Percentiles rank a stretch among this genome's conserved stretches.
Conservation (phyloP, 2,113 vertebrate species). For the Lasiurus cinereus region DNA sequence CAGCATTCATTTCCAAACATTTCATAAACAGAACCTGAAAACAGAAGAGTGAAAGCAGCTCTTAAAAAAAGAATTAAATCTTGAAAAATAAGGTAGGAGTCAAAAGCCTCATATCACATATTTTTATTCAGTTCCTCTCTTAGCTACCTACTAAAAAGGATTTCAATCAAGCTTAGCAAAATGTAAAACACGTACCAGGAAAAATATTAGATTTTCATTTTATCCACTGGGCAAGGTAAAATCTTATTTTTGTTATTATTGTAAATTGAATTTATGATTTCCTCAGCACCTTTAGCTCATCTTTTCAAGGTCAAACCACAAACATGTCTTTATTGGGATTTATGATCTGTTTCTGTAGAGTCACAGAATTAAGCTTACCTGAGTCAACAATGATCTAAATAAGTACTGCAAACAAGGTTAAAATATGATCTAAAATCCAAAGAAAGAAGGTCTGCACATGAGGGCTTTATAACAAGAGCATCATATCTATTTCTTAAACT, state of each 20-base stretch:
- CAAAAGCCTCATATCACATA: background rate
- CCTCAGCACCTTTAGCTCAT: constrained; percentile 38
- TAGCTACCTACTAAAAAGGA: constrained; percentile 40
- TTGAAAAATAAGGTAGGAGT: background rate
- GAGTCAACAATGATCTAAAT: constrained; percentile 52
- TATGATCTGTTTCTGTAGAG: constrained; percentile 18
- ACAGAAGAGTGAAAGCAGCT: constrained; percentile 59
- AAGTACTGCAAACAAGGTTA: background rate
- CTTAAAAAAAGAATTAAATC: constrained; percentile 52
- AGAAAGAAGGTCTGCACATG: background rate
- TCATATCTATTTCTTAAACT: background rate
- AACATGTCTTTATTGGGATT: constrained; percentile 26
- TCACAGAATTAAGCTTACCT: constrained; percentile 40
- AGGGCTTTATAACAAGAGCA: background rate
- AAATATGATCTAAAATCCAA: background rate
- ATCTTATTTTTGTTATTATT: constrained; percentile 52
- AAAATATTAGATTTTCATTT: constrained; percentile 59
- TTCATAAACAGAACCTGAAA: constrained; percentile 90
- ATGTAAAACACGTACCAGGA: background rate
- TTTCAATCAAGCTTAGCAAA: constrained; percentile 58
- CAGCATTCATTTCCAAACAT: constrained; percentile 91
- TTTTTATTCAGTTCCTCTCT: constrained; percentile 35
- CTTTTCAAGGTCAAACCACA: constrained; percentile 56
- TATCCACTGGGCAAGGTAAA: background rate
- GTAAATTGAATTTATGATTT: constrained; percentile 53